These are phyloP conservation scores for Eupeodes luniger DNA, from an alignment of 2,888 invertebrate genomes.

Conservation along the genomic window DNA sequence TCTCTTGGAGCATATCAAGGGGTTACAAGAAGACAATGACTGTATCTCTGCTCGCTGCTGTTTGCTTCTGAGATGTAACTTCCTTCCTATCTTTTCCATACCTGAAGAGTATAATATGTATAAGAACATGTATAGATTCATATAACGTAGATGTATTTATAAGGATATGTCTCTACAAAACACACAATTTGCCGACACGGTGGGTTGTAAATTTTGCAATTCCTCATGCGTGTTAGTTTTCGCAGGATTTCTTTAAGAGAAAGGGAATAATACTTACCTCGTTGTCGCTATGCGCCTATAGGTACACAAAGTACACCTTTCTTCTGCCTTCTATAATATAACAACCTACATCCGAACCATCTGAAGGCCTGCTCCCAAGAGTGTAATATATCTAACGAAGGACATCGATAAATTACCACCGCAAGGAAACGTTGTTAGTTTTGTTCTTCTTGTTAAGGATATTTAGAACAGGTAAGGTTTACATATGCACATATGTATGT, in stretches of 20 bases:
- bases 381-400: conserved; percentile 71
- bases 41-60: neutral
- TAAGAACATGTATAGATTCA: neutral
- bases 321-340: neutral
- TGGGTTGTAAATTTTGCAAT: conserved; percentile 74
- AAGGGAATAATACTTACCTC: conserved; percentile 11
- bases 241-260: conserved; percentile 31
- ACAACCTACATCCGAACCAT: neutral
- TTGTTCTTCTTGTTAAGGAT: conserved; percentile 15
- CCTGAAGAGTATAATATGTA: neutral
- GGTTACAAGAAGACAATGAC: conserved; percentile 42
- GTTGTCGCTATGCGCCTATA: neutral
- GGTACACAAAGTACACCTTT: neutral
- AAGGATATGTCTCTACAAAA: conserved; percentile 3
- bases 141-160: too few species aligned
- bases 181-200: conserved; percentile 41
- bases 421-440: conserved; percentile 55
- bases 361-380: conserved; percentile 60
- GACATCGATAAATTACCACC: conserved; percentile 75
- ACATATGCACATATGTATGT: too few species aligned
- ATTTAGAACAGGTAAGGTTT: too few species aligned
- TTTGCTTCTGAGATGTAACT: neutral
- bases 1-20: conserved; percentile 51
- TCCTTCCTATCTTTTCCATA: neutral
- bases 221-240: conserved; percentile 75